Base-by-base conservation (phyloP, 1,140 invertebrate species). In the Drosophila persimilis region DNA sequence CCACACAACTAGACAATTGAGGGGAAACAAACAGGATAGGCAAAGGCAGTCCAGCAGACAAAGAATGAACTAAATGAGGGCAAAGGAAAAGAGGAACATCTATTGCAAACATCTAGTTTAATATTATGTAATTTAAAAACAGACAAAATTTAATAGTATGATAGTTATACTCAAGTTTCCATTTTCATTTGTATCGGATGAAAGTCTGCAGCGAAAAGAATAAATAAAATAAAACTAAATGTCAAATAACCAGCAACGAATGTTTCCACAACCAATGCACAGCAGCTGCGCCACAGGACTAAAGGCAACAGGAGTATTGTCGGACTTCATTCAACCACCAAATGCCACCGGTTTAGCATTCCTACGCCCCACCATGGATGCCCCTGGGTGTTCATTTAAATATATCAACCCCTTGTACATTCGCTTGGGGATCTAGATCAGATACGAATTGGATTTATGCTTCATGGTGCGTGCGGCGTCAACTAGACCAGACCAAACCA, bases 161-260 rank as follows among this genome's bases (percentile, higher is more conserved):
- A 72, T 86, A 88, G 83, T 81, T 86, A 81, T 86, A 86, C 83
- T 80, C 77, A 85, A 88, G 69, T 75, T 81, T 81, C 83, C 58
- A 75, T 86, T 79, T 86, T 88, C 83, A 88, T 81, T 75, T 86
- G 65, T 88, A 77, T 74, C 70, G 73, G 35, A 86, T 86, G 81
- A 86, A 86, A 88, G 72, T 66, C 69, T 71, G 75, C 81, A 81
- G 83, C 81, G 81, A 86, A 88, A 88, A 39, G 11, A 39, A 39
- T 39, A 39, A 39, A 39, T 39, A 39, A 39, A 88, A 81, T 77
- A 85, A 79, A 86, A 88, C 61, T 88, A 62, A 86, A 81, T 86
- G 83, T 86, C 83, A 78, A 81, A 86, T 86, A 64, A 80, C 11
- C 11, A 46, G 29, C 15, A 41, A 48, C 39, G 52, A 31, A 45